Evolutionary conservation across 1,140 invertebrate genomes (phyloP).

Genomic region (Zaprionus lachaisei): DNA sequence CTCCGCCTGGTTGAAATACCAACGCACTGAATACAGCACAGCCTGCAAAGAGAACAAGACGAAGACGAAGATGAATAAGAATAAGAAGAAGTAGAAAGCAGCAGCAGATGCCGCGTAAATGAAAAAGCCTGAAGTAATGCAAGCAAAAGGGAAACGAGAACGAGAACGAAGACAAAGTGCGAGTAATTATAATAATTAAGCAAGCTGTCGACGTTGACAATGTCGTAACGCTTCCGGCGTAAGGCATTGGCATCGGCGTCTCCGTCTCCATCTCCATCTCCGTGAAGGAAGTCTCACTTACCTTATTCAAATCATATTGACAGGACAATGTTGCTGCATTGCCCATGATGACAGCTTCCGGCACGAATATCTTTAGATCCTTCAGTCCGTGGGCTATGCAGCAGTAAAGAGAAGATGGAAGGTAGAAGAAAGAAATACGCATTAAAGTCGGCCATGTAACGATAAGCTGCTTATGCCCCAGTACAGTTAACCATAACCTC

Average conservation of each 20-base stretch:
- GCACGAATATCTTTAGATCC: constrained; percentile 90
- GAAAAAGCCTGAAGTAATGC: constrained; percentile 48
- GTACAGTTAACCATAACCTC: not conserved
- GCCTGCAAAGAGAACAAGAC: constrained; percentile 83
- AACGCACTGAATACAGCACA: constrained; percentile 92
- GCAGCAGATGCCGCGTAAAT: constrained; percentile 50
- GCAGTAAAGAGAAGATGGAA: constrained; percentile 1
- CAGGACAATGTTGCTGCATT: constrained; percentile 90
- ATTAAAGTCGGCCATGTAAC: constrained; percentile 36
- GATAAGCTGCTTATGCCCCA: constrained; percentile 50
- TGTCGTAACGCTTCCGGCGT: constrained; percentile 27
- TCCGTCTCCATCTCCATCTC: not conserved
- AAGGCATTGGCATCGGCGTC: not conserved
- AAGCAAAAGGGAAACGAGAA: constrained; percentile 13
- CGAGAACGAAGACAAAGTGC: constrained; percentile 70
- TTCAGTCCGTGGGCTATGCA: constrained; percentile 85
- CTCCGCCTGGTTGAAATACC: constrained; percentile 92
- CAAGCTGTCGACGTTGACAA: constrained; percentile 60
- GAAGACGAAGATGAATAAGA: not conserved
- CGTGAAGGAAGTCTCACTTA: constrained; percentile 67
- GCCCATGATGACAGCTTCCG: constrained; percentile 89
- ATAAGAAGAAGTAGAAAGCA: constrained; percentile 17
- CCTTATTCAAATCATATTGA: constrained; percentile 91
- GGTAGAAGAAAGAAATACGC: constrained; percentile 26
- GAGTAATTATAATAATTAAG: constrained; percentile 81